Conservation (phyloP, 2,888 invertebrate species). For the Muschampia plurimacula region DNA sequence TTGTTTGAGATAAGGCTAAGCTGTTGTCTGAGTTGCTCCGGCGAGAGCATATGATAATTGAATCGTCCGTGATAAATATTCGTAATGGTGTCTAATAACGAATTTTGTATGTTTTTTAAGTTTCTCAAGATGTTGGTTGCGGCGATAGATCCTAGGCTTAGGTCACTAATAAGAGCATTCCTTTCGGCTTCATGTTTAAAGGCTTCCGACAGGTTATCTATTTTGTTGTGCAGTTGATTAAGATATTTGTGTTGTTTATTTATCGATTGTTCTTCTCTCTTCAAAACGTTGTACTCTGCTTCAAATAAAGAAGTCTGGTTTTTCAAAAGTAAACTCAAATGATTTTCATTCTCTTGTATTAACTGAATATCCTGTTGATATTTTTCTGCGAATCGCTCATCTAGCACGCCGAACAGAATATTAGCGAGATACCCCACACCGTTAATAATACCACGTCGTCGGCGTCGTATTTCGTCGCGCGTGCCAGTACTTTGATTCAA, state of each 20-base stretch:
- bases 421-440: constrained; percentile 42
- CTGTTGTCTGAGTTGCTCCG: no score
- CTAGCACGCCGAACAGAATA: constrained; percentile 43
- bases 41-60: no score
- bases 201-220: constrained; percentile 15
- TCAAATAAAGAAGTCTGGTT: constrained; percentile 31
- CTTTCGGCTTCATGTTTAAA: constrained; percentile 22
- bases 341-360: constrained; percentile 29
- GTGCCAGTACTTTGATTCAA: constrained; percentile 34
- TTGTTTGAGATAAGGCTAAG: no score
- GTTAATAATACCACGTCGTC: no score
- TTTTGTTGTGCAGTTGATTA: constrained; percentile 10
- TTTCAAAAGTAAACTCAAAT: constrained; percentile 12
- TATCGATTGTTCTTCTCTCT: constrained; percentile 25
- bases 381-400: constrained; percentile 44
- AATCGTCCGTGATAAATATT: no score
- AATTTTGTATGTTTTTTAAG: no score
- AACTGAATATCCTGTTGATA: constrained; percentile 33
- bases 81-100: no score
- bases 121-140: no score
- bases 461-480: no score
- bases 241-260: constrained; percentile 27
- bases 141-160: no score
- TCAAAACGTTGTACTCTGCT: constrained; percentile 18
- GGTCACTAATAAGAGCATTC: neutral